phyloP scores from a whole-genome alignment of 2,113 vertebrate species.

The Pluvianellus socialis region DNA sequence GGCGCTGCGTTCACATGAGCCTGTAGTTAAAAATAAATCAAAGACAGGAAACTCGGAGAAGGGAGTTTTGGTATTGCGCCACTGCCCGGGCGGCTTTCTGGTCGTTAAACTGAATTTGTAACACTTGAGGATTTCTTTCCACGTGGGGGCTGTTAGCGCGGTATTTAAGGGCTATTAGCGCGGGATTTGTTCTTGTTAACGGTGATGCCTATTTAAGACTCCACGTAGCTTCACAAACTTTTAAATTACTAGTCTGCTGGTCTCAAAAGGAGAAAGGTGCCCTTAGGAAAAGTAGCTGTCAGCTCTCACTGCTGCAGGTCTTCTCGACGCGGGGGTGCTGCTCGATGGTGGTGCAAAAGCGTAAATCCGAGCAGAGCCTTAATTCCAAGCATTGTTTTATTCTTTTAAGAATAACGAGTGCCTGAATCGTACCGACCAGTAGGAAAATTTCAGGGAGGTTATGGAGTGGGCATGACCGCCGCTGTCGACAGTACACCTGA shows the following conservation, averaged over 20 bases:
- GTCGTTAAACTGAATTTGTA: slow-evolving; percentile 36
- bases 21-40: slow-evolving; percentile 47
- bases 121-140: slow-evolving; percentile 16
- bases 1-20: not conserved
- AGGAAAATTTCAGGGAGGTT: not conserved
- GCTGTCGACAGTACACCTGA: not conserved
- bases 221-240: not conserved
- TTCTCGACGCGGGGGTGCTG: accelerated
- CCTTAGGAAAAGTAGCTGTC: not conserved
- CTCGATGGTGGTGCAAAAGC: accelerated
- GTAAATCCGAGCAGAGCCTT: not conserved
- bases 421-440: accelerated
- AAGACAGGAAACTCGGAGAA: not conserved
- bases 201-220: not conserved
- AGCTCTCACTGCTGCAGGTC: accelerated
- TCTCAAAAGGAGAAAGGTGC: accelerated
- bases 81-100: not conserved
- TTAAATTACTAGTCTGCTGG: not conserved
- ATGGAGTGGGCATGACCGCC: accelerated
- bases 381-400: accelerated
- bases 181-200: not conserved
- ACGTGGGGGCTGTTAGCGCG: not conserved
- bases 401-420: not conserved
- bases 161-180: slow-evolving; percentile 7
- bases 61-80: not conserved